Conservation (phyloP, 2,797 vertebrate species). For the Xyrichtys novacula region DNA sequence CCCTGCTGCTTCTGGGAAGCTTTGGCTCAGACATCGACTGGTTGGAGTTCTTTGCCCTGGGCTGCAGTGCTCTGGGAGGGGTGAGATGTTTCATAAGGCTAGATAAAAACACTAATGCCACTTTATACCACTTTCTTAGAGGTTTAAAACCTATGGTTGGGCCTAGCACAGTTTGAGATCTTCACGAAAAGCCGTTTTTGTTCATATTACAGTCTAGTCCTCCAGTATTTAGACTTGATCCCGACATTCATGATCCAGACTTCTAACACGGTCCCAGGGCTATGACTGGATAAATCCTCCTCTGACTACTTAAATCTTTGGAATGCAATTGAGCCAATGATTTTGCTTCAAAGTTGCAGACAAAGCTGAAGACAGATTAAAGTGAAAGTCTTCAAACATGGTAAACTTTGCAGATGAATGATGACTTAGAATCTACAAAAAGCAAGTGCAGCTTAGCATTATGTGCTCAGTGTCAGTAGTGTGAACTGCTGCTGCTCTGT, state of each 20-base stretch:
- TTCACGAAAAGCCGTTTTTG: not conserved
- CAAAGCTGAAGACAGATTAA: constrained; percentile 34
- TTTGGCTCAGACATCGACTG: constrained; percentile 83
- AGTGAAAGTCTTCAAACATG: constrained; percentile 28
- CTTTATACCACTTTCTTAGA: constrained; percentile 36
- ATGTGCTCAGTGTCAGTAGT: constrained; percentile 21
- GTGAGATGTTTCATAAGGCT: constrained; percentile 76
- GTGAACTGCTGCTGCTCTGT: not conserved
- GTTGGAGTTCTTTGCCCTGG: constrained; percentile 91
- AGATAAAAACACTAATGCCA: constrained; percentile 45
- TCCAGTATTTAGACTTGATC: constrained; percentile 24
- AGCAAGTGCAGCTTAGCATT: constrained; percentile 21
- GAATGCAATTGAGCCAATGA: constrained; percentile 24
- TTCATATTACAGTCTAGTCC: constrained; percentile 29
- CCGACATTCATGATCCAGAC: constrained; percentile 30
- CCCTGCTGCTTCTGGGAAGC: constrained; percentile 83
- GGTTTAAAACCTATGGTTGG: constrained; percentile 14
- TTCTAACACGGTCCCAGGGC: constrained; percentile 9
- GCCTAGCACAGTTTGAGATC: constrained; percentile 37
- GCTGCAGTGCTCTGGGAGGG: constrained; percentile 88
- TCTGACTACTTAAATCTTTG: constrained; percentile 29
- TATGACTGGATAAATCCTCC: constrained; percentile 44
- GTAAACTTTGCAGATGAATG: constrained; percentile 32
- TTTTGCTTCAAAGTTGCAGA: constrained; percentile 29
- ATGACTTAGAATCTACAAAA: constrained; percentile 25